Percentiles rank a stretch among this genome's conserved stretches.
phyloP scores from a whole-genome alignment of 2,888 invertebrate genomes.

The Sisyra terminalis region DNA sequence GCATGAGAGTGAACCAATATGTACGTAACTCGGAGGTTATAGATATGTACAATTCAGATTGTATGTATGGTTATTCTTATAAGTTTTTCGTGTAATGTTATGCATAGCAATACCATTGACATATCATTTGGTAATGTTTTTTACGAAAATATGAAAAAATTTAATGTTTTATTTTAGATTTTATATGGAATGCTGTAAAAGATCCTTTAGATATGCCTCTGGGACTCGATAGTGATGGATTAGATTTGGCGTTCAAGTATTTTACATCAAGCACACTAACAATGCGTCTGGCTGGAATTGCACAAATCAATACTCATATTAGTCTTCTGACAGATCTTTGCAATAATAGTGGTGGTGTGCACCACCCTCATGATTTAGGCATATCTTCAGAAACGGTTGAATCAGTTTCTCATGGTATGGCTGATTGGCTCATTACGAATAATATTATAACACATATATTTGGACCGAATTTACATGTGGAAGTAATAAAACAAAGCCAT shows the following conservation, averaged over 20 bases:
- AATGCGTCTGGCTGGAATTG: conserved; percentile 83
- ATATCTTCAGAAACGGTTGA: conserved; percentile 35
- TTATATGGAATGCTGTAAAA: conserved; percentile 91
- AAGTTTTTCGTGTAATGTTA: too few relatives aligned
- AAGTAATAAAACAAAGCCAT: conserved; percentile 91
- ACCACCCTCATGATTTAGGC: conserved; percentile 21
- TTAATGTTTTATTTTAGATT: conserved; percentile 37
- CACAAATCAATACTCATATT: conserved; percentile 89
- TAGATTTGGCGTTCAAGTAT: conserved; percentile 89
- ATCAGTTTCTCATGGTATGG: conserved; percentile 65
- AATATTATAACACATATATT: conserved; percentile 88
- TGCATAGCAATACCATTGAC: too few relatives aligned
- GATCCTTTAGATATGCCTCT: conserved; percentile 76
- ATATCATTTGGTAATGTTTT: too few relatives aligned
- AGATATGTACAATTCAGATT: too few relatives aligned
- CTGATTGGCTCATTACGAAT: conserved; percentile 76
- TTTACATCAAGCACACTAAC: conserved; percentile 89
- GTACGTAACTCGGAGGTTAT: too few relatives aligned
- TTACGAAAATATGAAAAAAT: neutral
- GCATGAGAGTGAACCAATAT: too few relatives aligned
- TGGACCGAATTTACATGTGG: conserved; percentile 94
- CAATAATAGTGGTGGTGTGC: conserved; percentile 72
- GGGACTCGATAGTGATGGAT: conserved; percentile 77
- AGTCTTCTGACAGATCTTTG: conserved; percentile 82
- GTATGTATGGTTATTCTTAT: too few relatives aligned